Base-by-base conservation (phyloP, 2,888 invertebrate genomes). In the Nomada hirtipes region DNA sequence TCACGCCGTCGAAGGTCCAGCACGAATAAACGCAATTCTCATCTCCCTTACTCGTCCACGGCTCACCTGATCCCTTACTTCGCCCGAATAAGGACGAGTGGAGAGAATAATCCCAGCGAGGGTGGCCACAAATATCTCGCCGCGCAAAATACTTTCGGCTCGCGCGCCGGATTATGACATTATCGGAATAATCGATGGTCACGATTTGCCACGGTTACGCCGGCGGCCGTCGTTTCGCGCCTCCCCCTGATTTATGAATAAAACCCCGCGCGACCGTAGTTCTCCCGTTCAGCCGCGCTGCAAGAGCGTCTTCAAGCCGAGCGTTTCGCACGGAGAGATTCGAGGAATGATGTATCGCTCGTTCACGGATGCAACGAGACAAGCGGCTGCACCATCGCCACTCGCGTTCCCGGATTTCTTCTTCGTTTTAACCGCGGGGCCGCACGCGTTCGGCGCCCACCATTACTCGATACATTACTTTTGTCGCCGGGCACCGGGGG, bases 151-250 rank as follows among this genome's bases (percentile, higher is more conserved):
- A 74, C 73, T 29, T 70, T 63, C 55, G 36, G n/a, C 13, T 52
- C 26, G 61, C 23, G 15, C 7, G 63, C 53, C 57, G 76, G 84
- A 87, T 87, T 88, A 87, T 86, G 86, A 87, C 88, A 79, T 87
- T 87, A 87, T 86, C 86, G 76, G 74, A 44, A 78, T 83, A 88
- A 87, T 86, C 87, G 88, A 88, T 84, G 82, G 81, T 65, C 80
- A 79, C 81, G 84, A 88, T 88, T 88, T 74, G 82, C 84, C 77
- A 76, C 55, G 79, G 82, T 77, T 69, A 75, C 68, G 69, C 79
- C 82, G 78, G 79, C 64, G 74, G 76, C 61, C 59, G 76, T 69
- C 87, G 23, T 87, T 85, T 85, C 52, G 50, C 4, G 47, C 29
- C 50, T 50, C 53, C 73, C 60, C n/a, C 64, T 88, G 88, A 88